phyloP scores from a whole-genome alignment of 2,888 invertebrate species.

The Melanostoma scalare region DNA sequence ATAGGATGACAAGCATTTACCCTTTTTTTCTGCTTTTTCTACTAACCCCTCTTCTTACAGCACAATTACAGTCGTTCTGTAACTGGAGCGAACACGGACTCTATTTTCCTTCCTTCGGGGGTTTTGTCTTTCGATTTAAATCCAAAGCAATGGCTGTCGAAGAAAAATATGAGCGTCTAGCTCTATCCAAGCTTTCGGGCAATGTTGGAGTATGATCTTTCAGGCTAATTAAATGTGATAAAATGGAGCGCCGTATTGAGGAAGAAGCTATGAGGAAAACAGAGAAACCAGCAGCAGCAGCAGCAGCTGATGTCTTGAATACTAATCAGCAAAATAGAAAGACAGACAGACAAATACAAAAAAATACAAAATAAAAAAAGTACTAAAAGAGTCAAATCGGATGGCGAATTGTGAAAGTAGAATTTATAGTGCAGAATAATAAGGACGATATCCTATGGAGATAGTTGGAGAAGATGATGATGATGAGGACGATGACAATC shows the following conservation, averaged over 20 bases:
- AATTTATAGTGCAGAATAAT: constrained; percentile 69
- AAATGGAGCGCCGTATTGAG: constrained; percentile 1
- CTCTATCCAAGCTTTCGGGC: constrained; percentile 17
- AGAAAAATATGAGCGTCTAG: constrained; percentile 42
- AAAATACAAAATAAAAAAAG: background rate
- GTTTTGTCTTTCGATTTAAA: constrained; percentile 19
- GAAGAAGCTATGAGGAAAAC: background rate
- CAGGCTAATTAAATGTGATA: constrained; percentile 66
- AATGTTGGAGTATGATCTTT: constrained; percentile 58
- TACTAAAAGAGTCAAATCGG: constrained; percentile 26
- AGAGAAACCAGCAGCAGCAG: background rate
- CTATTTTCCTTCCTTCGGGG: constrained; percentile 14
- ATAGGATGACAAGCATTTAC: constrained; percentile 26
- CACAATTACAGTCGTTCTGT: constrained; percentile 40
- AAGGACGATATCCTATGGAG: constrained; percentile 24
- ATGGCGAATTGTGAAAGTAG: constrained; percentile 52
- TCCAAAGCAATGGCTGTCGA: constrained; percentile 38
- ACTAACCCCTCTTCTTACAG: background rate
- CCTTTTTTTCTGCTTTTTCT: background rate
- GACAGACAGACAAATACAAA: background rate
- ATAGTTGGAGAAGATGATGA: constrained; percentile 23
- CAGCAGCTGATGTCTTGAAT: constrained; percentile 49
- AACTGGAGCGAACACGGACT: constrained; percentile 48
- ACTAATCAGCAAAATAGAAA: constrained; percentile 44
- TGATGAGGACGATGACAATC: constrained; percentile 39